Base-by-base conservation (phyloP, 30 jellyfish, hydroid and myxozoan genomes). In the Chironex yamaguchii region DNA sequence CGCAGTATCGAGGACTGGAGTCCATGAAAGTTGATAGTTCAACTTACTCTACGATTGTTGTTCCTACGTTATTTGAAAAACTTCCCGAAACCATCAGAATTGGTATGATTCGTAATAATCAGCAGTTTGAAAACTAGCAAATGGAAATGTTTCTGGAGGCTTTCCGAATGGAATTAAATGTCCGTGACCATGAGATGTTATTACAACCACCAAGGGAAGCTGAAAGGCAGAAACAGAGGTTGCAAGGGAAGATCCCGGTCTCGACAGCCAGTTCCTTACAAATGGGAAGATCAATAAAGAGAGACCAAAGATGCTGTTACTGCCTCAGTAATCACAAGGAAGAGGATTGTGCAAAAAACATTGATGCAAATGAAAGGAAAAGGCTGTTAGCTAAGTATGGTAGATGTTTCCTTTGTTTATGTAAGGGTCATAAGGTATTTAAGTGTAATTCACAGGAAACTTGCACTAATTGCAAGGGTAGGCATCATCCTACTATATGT, bases 191-290 rank as follows among this genome's bases (percentile, higher is more conserved):
- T n/a, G n/a, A n/a, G n/a, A n/a, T n/a, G n/a, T n/a, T n/a, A n/a
- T n/a, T n/a, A n/a, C n/a, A n/a, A n/a, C n/a, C n/a, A n/a, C n/a
- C n/a, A n/a, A n/a, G n/a, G n/a, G n/a, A n/a, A n/a, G n/a, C n/a
- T n/a, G n/a, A n/a, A n/a, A n/a, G n/a, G n/a, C n/a, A n/a, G n/a
- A n/a, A n/a, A n/a, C n/a, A n/a, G n/a, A n/a, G n/a, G n/a, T n/a
- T n/a, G n/a, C n/a, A n/a, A n/a, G n/a, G n/a, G n/a, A n/a, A n/a
- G n/a, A n/a, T n/a, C n/a, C n/a, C n/a, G n/a, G 58, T 34, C n/a
- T 76, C 78, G 20, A 76, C 88, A 26, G 88, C 88, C 13, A 76
- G 88, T 76, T 62, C 88, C 29, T 76, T 76, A n/a, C n/a, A n/a
- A n/a, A n/a, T n/a, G n/a, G n/a, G n/a, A n/a, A n/a, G n/a, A 52